Evolutionary conservation across 1,140 invertebrate species (phyloP), one percentile per base, ranked within the genome.

Genomic region (Drosophila sturtevanti): DNA sequence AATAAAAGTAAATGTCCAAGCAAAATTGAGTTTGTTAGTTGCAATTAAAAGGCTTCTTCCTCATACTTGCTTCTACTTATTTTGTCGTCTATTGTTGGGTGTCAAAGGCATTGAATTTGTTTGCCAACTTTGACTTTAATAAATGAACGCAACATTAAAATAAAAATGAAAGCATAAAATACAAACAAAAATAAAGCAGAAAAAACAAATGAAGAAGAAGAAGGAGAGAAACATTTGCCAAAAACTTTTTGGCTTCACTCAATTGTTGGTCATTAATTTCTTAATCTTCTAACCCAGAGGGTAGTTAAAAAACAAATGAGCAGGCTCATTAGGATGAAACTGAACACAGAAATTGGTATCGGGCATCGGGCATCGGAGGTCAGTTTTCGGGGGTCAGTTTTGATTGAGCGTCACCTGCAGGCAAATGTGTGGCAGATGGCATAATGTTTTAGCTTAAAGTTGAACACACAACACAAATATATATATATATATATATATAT

Each of bases 131-230:
- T 37, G 67, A 68, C 54, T 75, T 74, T 72, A 72, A 72, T 72
- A 72, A 72, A 72, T 48, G 16, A 72, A 69, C 70, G 48, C 63
- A 52, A 22, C 72, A 75, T 75, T 75, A 75, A 75, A 75, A 75
- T 75, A 75, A 75, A 75, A 75, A 75, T 75, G 69, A 75, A 75
- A 75, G 66, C n/a, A n/a, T n/a, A n/a, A n/a, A n/a, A n/a, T n/a
- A 74, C 72, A 31, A 31, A 31, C 27, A 31, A 31, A 31, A 31
- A n/a, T n/a, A n/a, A n/a, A n/a, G n/a, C n/a, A n/a, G 6, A 3
- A 3, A 31, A 31, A 31, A 31, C 1, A 31, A 31, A 31, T 0
- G 7, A 31, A 31, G 71, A 73, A 71, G 35, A 31, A 24, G 7
- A 31, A 31, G 71, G 72, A 71, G 35, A 31, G 18, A 64, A 73